A percentile compares a stretch with the other conserved stretches of the same genome.
These are phyloP conservation scores for Toxostoma redivivum DNA, from an alignment of 2,113 vertebrate species.

Conservation along the genomic window DNA sequence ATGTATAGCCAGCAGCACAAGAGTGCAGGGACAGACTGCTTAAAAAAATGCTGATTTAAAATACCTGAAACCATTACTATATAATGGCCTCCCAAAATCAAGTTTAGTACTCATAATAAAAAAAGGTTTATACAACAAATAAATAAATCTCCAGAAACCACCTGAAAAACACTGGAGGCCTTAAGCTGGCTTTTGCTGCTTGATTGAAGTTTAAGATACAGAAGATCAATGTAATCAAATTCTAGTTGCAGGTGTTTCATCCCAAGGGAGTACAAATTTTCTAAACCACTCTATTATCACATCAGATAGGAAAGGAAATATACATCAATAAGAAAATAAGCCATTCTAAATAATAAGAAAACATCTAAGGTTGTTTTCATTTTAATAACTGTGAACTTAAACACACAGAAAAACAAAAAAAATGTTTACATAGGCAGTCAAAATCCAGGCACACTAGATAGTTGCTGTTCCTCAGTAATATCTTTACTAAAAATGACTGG, in stretches of 20 bases:
- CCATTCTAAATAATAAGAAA: not conserved
- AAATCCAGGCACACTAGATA: not conserved
- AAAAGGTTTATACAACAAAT: not conserved
- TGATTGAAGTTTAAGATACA: not conserved
- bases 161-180: not conserved
- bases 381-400: not conserved
- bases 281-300: not conserved
- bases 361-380: not conserved
- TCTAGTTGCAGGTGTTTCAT: not conserved
- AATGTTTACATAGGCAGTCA: not conserved
- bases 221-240: not conserved
- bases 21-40: not conserved
- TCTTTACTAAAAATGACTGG: conserved; percentile 6
- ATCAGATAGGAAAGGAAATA: not conserved
- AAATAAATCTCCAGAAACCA: not conserved
- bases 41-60: not conserved
- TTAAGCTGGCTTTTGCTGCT: not conserved
- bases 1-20: not conserved
- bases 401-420: not conserved
- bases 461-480: not conserved
- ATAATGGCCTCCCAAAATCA: not conserved
- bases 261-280: not conserved
- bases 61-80: not conserved
- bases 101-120: not conserved
- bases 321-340: not conserved